These are phyloP conservation scores for Oeneis ivallda DNA, from an alignment of 2,888 invertebrate genomes.

Conservation along the genomic window DNA sequence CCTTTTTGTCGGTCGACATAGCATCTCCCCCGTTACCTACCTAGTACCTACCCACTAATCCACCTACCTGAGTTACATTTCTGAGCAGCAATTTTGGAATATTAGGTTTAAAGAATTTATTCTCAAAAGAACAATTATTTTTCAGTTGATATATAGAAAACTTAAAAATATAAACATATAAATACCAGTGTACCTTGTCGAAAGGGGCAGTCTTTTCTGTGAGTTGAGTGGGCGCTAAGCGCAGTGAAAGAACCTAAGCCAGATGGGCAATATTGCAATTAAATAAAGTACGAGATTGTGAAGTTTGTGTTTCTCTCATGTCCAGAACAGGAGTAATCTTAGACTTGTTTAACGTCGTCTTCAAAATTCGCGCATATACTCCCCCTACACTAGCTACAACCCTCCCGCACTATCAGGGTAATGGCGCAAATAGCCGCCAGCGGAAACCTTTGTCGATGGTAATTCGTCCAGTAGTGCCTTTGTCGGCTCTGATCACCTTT, in stretches of 20 bases:
- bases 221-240: no score
- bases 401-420: slow-evolving; percentile 55
- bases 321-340: no score
- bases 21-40: slow-evolving; percentile 2
- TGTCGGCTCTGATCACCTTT: slow-evolving; percentile 39
- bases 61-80: not conserved
- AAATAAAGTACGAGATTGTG: no score
- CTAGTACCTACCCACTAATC: no score
- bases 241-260: no score
- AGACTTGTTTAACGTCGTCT: not conserved
- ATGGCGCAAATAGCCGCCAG: slow-evolving; percentile 64
- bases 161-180: no score
- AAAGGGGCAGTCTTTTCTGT: no score
- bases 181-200: no score
- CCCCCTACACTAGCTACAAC: slow-evolving; percentile 37
- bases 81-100: not conserved
- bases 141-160: no score
- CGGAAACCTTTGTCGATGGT: slow-evolving; percentile 56
- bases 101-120: not conserved
- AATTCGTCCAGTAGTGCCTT: slow-evolving; percentile 55
- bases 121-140: no score
- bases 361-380: slow-evolving; percentile 22
- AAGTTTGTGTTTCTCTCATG: no score
- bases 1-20: slow-evolving; percentile 6
- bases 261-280: no score